phyloP scores from a whole-genome alignment of 2,797 vertebrate species.

The Pseudomugil tenellus region DNA sequence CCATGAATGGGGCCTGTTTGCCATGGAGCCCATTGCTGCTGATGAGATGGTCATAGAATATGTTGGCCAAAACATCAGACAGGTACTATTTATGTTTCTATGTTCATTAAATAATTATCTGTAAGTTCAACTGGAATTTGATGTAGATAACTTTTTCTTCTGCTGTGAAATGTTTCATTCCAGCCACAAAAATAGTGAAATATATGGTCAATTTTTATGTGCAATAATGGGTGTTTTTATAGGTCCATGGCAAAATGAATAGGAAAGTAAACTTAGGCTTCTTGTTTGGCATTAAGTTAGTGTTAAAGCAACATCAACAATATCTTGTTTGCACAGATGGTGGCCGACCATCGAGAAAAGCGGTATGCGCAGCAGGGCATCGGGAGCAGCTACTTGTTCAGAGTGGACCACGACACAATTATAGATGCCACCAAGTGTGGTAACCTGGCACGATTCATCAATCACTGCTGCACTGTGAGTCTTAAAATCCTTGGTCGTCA shows the following conservation, averaged over 20 bases:
- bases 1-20: slow-evolving; percentile 94
- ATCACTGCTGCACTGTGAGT: slow-evolving; percentile 95
- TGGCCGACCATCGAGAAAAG: slow-evolving; percentile 95
- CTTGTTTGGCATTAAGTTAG: not conserved
- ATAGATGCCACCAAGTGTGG: slow-evolving; percentile 95
- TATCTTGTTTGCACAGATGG: slow-evolving; percentile 81
- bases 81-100: slow-evolving; percentile 75
- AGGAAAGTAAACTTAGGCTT: not conserved
- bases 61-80: slow-evolving; percentile 93
- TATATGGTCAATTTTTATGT: no score
- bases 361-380: slow-evolving; percentile 92
- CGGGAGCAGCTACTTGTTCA: slow-evolving; percentile 94
- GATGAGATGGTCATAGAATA: slow-evolving; percentile 98
- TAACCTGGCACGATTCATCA: slow-evolving; percentile 93
- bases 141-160: not conserved
- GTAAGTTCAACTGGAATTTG: not conserved
- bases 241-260: not conserved
- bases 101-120: not conserved
- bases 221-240: not conserved
- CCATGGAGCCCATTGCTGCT: slow-evolving; percentile 94
- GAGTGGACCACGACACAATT: slow-evolving; percentile 95
- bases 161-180: not conserved
- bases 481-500: not conserved
- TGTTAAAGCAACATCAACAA: not conserved
- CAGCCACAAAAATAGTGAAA: not conserved